phyloP scores from a whole-genome alignment of 1,140 invertebrate species.

The Andricus grossulariae region DNA sequence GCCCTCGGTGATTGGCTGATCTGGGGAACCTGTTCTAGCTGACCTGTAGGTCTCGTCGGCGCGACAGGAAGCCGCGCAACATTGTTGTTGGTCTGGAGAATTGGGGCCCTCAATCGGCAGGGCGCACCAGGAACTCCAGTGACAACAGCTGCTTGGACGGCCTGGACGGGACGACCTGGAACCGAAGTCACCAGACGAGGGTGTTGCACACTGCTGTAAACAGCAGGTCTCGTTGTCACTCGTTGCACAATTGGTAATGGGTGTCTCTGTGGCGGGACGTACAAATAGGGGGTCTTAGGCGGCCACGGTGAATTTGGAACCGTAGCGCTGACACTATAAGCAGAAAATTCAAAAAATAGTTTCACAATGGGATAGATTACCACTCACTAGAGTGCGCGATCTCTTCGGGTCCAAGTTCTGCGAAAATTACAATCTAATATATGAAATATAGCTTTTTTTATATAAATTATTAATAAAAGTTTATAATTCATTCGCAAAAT shows the following conservation, averaged over 20 bases:
- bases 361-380: too few relatives aligned
- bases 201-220: slow-evolving; percentile 62
- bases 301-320: slow-evolving; percentile 69
- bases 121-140: slow-evolving; percentile 66
- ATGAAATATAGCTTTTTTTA: too few relatives aligned
- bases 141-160: slow-evolving; percentile 58
- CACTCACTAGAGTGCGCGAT: too few relatives aligned
- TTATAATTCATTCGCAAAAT: too few relatives aligned
- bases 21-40: slow-evolving; percentile 61
- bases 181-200: slow-evolving; percentile 60
- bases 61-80: slow-evolving; percentile 65
- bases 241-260: slow-evolving; percentile 64
- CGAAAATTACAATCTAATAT: too few relatives aligned
- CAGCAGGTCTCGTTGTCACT: slow-evolving; percentile 61
- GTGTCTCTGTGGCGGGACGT: slow-evolving; percentile 68
- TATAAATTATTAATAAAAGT: too few relatives aligned
- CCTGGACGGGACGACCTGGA: slow-evolving; percentile 67
- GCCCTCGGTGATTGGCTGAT: slow-evolving; percentile 61
- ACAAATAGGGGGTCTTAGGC: slow-evolving; percentile 68
- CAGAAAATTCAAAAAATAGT: slow-evolving; percentile 19
- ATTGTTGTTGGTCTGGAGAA: slow-evolving; percentile 67
- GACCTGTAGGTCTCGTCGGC: slow-evolving; percentile 59
- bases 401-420: too few relatives aligned
- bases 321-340: slow-evolving; percentile 59
- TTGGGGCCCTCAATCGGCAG: slow-evolving; percentile 68